Conservation (phyloP, 2,888 invertebrate genomes). For the Mactromeris polynyma region DNA sequence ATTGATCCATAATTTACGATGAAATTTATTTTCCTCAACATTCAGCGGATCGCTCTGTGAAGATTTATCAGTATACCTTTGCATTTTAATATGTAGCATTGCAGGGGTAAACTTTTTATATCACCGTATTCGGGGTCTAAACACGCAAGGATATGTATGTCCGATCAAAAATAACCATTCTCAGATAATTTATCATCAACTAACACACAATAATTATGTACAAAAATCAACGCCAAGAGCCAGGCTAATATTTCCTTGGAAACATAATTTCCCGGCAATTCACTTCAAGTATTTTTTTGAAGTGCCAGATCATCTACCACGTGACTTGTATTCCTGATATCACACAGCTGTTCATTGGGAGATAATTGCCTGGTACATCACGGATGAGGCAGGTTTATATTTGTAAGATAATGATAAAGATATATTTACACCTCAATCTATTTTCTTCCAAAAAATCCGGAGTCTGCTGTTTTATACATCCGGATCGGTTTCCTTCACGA, state of each 20-base stretch:
- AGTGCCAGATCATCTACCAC: background rate
- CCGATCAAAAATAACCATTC: background rate
- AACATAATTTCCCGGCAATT: background rate
- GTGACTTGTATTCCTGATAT: conserved; percentile 21
- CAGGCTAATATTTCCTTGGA: background rate
- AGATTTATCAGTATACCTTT: too few species aligned
- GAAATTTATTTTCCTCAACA: too few species aligned
- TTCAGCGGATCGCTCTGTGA: too few species aligned
- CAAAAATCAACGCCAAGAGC: background rate
- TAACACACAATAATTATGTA: background rate
- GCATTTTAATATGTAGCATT: too few species aligned
- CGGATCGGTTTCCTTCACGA: too few species aligned
- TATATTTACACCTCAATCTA: background rate
- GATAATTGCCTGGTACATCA: conserved; percentile 34
- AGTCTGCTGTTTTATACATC: too few species aligned
- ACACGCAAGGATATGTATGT: too few species aligned
- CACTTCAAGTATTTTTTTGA: conserved; percentile 14
- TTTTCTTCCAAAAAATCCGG: background rate
- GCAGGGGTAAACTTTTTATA: too few species aligned
- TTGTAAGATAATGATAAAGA: background rate
- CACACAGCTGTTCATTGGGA: conserved; percentile 33
- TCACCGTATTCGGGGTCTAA: too few species aligned
- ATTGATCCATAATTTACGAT: too few species aligned
- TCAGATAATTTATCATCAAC: background rate
- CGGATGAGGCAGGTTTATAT: conserved; percentile 28